phyloP scores from a whole-genome alignment of 2,797 vertebrate species.

The Hoplostethus atlanticus region DNA sequence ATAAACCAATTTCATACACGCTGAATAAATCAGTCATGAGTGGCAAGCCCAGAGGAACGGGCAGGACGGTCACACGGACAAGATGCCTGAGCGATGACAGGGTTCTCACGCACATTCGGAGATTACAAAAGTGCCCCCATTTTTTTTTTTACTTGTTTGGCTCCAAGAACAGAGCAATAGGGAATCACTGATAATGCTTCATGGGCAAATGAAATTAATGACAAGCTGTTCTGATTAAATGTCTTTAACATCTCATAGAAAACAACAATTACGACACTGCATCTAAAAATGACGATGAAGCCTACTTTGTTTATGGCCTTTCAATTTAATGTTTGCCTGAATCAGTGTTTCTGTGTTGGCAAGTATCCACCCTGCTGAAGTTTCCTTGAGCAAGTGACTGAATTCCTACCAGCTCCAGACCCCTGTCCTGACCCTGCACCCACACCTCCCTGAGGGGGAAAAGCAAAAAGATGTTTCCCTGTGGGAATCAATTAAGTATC shows the following conservation, averaged over 20 bases:
- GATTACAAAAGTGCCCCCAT: neutral
- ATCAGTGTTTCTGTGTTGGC: neutral
- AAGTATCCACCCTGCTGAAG: neutral
- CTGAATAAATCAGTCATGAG: conserved; percentile 49
- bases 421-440: too few species aligned
- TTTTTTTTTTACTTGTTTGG: neutral
- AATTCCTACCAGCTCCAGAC: too few species aligned
- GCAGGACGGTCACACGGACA: conserved; percentile 14
- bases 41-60: conserved; percentile 9
- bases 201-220: neutral
- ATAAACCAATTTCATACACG: conserved; percentile 59
- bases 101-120: neutral
- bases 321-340: neutral
- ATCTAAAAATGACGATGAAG: neutral
- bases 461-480: too few species aligned
- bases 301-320: neutral
- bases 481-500: too few species aligned
- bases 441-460: too few species aligned
- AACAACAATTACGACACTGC: neutral
- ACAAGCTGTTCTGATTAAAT: neutral
- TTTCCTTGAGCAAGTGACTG: too few species aligned
- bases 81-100: conserved; percentile 19
- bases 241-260: neutral
- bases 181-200: neutral
- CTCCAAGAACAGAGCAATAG: neutral